Evolutionary conservation across 2,113 vertebrate genomes (phyloP), one percentile per base, ranked within the genome.

Genomic region (Phasianus colchicus): DNA sequence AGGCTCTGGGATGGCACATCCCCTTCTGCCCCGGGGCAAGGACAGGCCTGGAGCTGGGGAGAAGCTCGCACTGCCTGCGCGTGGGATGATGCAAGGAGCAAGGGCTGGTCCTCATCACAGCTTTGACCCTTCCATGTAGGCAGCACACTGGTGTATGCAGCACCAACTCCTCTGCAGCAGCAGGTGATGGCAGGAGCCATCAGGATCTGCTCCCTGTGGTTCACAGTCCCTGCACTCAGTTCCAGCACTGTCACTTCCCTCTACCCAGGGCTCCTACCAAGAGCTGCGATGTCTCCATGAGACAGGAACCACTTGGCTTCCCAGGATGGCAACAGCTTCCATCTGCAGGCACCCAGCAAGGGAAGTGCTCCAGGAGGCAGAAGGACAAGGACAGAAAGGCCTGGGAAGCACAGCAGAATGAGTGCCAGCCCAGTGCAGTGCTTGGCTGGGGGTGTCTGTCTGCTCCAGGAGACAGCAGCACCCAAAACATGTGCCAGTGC

Each of bases 21-120:
- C 40, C 50, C 16, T 10, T 24, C 1, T 8, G 1, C 63, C 71
- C 61, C 13, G 7, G 30, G 75, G 66, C 12, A 0, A 86, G 54
- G 52, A 72, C 22, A 45, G 3, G 6, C 67, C 48, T 22, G 0
- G 0, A 76, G 42, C 74, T 60, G 66, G 88, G 42, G 86, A 95
- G 85, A 74, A 88, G 48, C 87, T 88, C 25, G 32, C 4, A 6
- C 57, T 96, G 92, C 80, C 75, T 18, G 40, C 0, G 0, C 43
- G n/a, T 55, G 67, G 78, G 54, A 74, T 13, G 50, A 89, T 45
- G 57, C 69, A 70, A 96, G 86, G 83, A 93, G 47, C 79, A 64
- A 1, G 11, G 80, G 47, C 79, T 91, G 42, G 64, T 89, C 64
- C 72, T 93, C 64, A 70, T 54, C 85, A 83, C 19, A 6, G 3